Evolutionary conservation across 2,797 vertebrate genomes (phyloP), one percentile per base, ranked within the genome.

Genomic region (Philypnodon macrostomus): DNA sequence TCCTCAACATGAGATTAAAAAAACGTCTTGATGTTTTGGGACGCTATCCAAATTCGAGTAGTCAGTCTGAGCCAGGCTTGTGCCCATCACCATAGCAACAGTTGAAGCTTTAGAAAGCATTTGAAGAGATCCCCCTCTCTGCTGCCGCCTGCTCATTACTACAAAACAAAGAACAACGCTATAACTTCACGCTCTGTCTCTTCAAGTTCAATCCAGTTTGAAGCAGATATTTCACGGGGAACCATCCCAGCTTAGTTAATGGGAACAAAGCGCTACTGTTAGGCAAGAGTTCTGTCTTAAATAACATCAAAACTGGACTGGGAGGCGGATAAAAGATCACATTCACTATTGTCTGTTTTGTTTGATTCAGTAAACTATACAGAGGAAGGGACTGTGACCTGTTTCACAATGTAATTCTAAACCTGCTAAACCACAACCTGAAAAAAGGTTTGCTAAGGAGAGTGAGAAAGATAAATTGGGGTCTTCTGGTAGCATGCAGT

Each of bases 331-430:
- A 31, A 34, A 17, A 27, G 35, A 10, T 24, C 32, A 24, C 13
- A 4, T n/a, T n/a, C n/a, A n/a, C n/a, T n/a, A n/a, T 45, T 60
- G 15, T 35, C 24, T 32, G 39, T 36, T 19, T 11, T 29, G 15
- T 50, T 47, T 36, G 17, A 62, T 47, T 47, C 42, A 11, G 1
- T 2, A 31, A 27, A 65, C 56, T 62, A 67, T 70, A 63, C 32
- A 8, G 7, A 52, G 53, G 53, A 52, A 23, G 53, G 17, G 34
- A 29, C 23, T 31, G 54, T 37, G 34, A 53, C 48, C 73, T 0
- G 4, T 52, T 85, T 86, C 67, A 47, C 62, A 74, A 40, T 58
- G 81, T 54, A 78, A 85, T 50, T 48, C 16, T 71, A 80, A 53
- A 53, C 77, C 45, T 17, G 37, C 16, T 5, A 45, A 41, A 56